Base-by-base conservation (phyloP, 2,888 invertebrate species). In the Craniophora ligustri region DNA sequence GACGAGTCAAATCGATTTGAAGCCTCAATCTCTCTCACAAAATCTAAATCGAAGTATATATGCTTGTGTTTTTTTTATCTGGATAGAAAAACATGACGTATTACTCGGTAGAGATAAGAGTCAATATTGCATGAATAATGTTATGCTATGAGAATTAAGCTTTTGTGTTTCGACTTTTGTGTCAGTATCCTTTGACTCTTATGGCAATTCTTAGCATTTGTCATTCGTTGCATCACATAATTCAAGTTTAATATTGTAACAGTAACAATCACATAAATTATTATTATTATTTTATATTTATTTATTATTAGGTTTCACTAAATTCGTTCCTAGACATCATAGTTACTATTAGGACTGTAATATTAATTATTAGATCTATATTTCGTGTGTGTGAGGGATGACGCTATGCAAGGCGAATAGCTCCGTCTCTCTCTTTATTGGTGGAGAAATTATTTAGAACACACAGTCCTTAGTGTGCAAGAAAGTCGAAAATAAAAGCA, bases 261-360 rank as follows among this genome's bases (percentile, higher is more conserved):
- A n/a, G n/a, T n/a, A n/a, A n/a, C n/a, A n/a, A n/a, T n/a, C n/a
- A n/a, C n/a, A n/a, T n/a, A n/a, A n/a, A n/a, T n/a, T n/a, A n/a
- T n/a, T n/a, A n/a, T n/a, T n/a, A n/a, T n/a, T n/a, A n/a, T n/a
- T n/a, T n/a, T n/a, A n/a, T 16, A 54, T 14, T 53, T 58, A 40
- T 64, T 55, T 40, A 36, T 31, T 45, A 30, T 38, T 26, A 15
- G 6, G 0, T 21, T 16, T 35, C 8, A 11, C 11, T 1, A 35
- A 44, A 26, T 35, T 54, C 0, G 45, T 40, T 64, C 56, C 45
- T 45, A 47, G 16, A 38, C 15, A 21, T 51, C 35, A 21, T 21
- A 21, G 5, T 13, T 11, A 21, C 3, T n/a, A n/a, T 26, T 26
- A 26, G 26, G n/a, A n/a, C 10, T 4, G 0, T 10, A 4, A 1